Conservation (phyloP, 2,113 vertebrate genomes). For the Ctenodactylus gundi region DNA sequence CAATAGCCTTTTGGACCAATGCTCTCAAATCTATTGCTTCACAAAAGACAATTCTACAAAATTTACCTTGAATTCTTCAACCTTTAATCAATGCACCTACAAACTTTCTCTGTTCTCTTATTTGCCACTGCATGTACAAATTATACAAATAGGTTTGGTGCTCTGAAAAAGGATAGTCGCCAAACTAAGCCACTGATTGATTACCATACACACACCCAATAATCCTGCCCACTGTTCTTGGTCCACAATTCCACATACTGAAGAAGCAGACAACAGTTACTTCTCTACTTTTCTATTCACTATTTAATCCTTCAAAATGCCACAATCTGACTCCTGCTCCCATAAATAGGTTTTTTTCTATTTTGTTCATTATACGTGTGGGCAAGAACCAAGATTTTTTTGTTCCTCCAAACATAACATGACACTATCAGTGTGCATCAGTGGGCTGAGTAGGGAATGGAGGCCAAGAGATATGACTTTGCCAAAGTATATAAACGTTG, state of each 20-base stretch:
- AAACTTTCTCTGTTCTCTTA: not conserved
- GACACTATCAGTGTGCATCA: not conserved
- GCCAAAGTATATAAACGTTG: not conserved
- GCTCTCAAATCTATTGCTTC: not conserved
- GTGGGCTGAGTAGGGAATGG: not conserved
- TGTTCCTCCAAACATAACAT: not conserved
- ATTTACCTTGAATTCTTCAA: not conserved
- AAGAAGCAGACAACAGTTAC: not conserved
- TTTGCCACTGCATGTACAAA: not conserved
- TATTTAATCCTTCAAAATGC: not conserved
- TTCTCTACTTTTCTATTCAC: not conserved
- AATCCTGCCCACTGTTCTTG: not conserved
- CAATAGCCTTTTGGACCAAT: conserved; percentile 2
- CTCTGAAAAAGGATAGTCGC: not conserved
- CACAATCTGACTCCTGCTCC: not conserved
- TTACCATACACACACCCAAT: not conserved
- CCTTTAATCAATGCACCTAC: conserved; percentile 16
- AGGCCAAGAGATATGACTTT: not conserved
- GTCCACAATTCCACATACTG: not conserved
- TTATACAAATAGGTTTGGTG: not conserved
- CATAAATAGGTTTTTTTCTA: not conserved
- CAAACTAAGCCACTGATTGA: not conserved
- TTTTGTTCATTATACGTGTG: not conserved
- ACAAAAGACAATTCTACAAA: not conserved
- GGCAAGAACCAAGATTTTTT: not conserved